These are phyloP conservation scores for Apamea crenata DNA, from an alignment of 2,888 invertebrate genomes.

Conservation along the genomic window DNA sequence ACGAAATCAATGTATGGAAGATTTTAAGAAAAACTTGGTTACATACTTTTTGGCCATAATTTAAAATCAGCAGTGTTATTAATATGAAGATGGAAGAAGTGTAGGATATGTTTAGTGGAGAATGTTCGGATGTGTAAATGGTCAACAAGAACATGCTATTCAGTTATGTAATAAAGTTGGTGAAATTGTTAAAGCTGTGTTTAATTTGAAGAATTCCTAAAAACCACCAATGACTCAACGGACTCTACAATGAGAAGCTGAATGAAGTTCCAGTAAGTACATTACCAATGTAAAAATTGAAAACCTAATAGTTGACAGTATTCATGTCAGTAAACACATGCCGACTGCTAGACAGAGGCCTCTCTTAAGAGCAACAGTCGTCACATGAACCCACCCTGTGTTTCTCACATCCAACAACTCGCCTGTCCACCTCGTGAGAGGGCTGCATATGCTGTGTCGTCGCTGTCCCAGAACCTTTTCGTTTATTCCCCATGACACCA, in stretches of 20 bases:
- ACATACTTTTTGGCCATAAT: neutral
- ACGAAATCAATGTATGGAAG: too few relatives aligned
- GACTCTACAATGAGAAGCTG: neutral
- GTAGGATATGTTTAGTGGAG: conserved; percentile 2
- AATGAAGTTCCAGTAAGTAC: conserved; percentile 7
- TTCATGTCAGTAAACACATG: too few relatives aligned
- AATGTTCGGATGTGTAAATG: neutral
- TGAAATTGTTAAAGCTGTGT: neutral
- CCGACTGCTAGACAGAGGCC: neutral
- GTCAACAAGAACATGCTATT: neutral
- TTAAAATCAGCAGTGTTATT: neutral
- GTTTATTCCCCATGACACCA: neutral
- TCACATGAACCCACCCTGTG: neutral
- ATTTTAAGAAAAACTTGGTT: neutral
- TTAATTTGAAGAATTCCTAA: neutral
- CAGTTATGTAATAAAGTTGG: neutral
- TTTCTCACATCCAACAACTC: neutral
- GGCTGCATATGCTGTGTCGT: neutral
- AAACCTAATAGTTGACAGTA: neutral
- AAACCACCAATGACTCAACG: neutral
- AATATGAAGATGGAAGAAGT: neutral
- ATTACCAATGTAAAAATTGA: neutral
- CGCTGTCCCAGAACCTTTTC: neutral
- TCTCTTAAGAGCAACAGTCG: neutral
- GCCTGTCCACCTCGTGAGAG: neutral